Evolutionary conservation across 2,113 vertebrate species (phyloP), one percentile per base, ranked within the genome.

Genomic region (Ascaphus truei): DNA sequence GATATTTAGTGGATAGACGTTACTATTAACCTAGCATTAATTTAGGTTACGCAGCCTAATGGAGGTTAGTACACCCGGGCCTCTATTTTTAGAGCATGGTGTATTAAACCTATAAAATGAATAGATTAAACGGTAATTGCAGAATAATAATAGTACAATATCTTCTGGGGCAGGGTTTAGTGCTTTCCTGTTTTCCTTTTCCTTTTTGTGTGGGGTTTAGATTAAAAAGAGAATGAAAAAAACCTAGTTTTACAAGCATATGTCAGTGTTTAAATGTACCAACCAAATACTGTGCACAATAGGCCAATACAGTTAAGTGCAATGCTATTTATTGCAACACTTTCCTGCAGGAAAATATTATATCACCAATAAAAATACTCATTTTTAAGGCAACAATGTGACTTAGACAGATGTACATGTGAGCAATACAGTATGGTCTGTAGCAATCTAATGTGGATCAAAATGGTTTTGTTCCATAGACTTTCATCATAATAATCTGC

Each of bases 341-440:
- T n/a, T n/a, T n/a, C n/a, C n/a, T n/a, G 25, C 15, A 23, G 16
- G 52, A 47, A 30, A 57, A 39, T 23, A 45, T 34, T 31, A 67
- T 8, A 67, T 47, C 25, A 57, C 20, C 51, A 16, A 7, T 47
- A n/a, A 36, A 60, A 3, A 11, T 47, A 30, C 30, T 23, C 15
- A 6, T n/a, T 11, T 18, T 48, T 39, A 23, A 18, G 18, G 16
- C 25, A 33, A 57, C 27, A 10, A 3, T 31, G 16, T 68, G 65
- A 59, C 41, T 33, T 8, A 20, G n/a, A 50, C 66, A 68, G 56
- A 39, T 39, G 15, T 18, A 68, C 2, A 73, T 68, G 73, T 73
- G 36, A 48, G 3, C 51, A 30, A 68, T 78, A 3, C 51, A 30
- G 71, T 78, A 39, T 75, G 73, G 34, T 63, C 13, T n/a, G 39